These are phyloP conservation scores for Romanogobio albipinnatus DNA, from an alignment of 2,113 vertebrate genomes.

Conservation along the genomic window DNA sequence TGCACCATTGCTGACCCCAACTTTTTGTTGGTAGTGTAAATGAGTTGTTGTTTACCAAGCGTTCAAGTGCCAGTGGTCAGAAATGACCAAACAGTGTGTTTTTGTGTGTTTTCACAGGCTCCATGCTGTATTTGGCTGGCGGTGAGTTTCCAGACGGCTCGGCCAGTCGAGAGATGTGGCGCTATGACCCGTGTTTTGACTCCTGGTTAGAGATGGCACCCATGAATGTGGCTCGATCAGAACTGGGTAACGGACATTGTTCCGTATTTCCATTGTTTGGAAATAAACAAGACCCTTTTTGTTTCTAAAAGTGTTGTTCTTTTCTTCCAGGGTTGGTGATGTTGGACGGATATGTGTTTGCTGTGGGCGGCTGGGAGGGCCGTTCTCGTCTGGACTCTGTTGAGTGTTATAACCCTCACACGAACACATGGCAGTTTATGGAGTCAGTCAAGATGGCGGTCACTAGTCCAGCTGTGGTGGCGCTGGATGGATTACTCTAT, in stretches of 20 bases:
- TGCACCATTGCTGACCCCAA: not conserved
- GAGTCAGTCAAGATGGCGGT: constrained; percentile 80
- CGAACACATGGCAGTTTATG: constrained; percentile 79
- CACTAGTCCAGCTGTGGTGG: constrained; percentile 81
- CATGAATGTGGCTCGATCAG: constrained; percentile 81
- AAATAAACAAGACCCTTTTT: not conserved
- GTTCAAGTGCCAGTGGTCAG: not conserved
- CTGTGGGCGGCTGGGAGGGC: constrained; percentile 82
- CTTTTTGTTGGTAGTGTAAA: not conserved
- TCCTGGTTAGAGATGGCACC: constrained; percentile 82
- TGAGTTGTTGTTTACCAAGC: not conserved
- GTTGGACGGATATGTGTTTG: constrained; percentile 81
- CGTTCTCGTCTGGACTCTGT: constrained; percentile 77
- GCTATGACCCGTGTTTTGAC: constrained; percentile 81
- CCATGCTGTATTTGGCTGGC: constrained; percentile 77
- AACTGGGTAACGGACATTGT: constrained; percentile 74
- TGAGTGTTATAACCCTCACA: constrained; percentile 81
- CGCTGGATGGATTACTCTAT: constrained; percentile 79
- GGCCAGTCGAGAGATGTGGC: constrained; percentile 83
- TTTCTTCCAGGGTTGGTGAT: constrained; percentile 74
- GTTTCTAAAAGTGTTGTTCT: not conserved
- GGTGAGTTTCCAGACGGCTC: constrained; percentile 82
- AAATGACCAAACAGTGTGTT: not conserved
- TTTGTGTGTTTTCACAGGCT: constrained; percentile 64
- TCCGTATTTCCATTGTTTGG: not conserved